Base-by-base conservation (phyloP, 2,113 vertebrate species). In the Prinia subflava region DNA sequence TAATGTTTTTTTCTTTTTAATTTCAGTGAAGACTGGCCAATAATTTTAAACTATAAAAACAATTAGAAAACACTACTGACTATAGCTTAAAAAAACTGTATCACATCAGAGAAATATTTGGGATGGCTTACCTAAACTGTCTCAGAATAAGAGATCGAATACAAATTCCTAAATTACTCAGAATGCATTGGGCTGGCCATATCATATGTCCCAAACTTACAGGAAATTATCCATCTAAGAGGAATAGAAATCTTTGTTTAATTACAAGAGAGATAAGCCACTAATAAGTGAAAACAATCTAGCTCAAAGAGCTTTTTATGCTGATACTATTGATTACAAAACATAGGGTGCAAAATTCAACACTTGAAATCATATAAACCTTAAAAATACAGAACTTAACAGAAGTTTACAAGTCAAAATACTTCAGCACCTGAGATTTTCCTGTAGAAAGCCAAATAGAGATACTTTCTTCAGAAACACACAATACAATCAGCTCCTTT, bases 351-450 rank as follows among this genome's bases (percentile, higher is more conserved):
- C 71, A 95, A 88, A 95, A 81, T 76, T 87, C 39, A 87, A 91
- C 67, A 91, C 77, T 60, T 41, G 57, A 87, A 93, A 65, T 85
- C 28, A 93, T 67, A 87, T 31, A 82, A 86, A 80, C 35, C 46
- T 88, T 85, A 63, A 33, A 94, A 92, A 82, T 82, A 84, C n/a
- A 92, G 49, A 94, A 60, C 17, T 94, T 68, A 84, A 77, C 65
- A 95, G 44, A 91, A 52, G 33, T 86, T 94, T 84, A 86, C 49
- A 94, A 86, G 68, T 56, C 53, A 88, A 89, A 86, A 94, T 81
- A 96, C n/a, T 94, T 84, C 62, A 96, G 89, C 87, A 96, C 96
- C 96, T 97, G 97, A 96, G 96, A 94, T 91, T 77, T 86, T 94
- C 82, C 92, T 92, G 90, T 62, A 75, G 83, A 96, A 96, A 93